Evolutionary conservation across 2,888 invertebrate genomes (phyloP).

Genomic region (Hypselothyrea guttata): DNA sequence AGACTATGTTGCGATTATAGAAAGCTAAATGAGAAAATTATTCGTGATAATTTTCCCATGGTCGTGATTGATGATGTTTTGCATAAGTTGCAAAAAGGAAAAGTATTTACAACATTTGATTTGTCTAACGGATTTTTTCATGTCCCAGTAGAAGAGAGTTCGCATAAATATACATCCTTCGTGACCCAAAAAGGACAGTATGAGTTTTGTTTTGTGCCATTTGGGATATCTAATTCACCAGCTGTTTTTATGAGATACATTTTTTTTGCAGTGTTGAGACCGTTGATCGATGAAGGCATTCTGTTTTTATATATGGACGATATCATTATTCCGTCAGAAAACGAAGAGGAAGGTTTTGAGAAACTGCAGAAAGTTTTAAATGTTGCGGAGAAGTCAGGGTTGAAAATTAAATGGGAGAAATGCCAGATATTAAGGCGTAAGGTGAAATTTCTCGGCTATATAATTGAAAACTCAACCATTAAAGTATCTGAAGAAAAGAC

Average conservation of each 20-base stretch:
- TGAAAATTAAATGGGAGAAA: background rate
- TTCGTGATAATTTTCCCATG: constrained; percentile 1
- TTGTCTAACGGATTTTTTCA: constrained; percentile 4
- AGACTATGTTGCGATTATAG: background rate
- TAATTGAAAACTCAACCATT: background rate
- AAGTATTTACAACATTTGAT: background rate
- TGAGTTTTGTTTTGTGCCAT: background rate
- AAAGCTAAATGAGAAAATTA: background rate
- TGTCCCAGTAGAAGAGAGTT: constrained; percentile 1
- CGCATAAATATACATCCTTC: constrained; percentile 1
- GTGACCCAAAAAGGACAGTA: background rate
- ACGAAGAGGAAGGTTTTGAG: background rate
- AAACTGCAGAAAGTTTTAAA: background rate
- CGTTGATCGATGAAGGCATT: background rate
- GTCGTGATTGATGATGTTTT: background rate
- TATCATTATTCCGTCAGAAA: background rate
- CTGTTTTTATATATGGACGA: background rate
- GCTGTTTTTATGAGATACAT: constrained; percentile 8
- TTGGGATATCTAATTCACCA: constrained; percentile 3
- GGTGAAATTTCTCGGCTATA: constrained; percentile 2
- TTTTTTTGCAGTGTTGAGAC: constrained; percentile 5
- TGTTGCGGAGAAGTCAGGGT: background rate
- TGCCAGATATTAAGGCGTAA: background rate
- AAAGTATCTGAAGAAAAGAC: background rate
- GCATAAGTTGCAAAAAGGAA: background rate